Base-by-base conservation (phyloP, 1,140 invertebrate species). In the Lordiphosa stackelbergi region DNA sequence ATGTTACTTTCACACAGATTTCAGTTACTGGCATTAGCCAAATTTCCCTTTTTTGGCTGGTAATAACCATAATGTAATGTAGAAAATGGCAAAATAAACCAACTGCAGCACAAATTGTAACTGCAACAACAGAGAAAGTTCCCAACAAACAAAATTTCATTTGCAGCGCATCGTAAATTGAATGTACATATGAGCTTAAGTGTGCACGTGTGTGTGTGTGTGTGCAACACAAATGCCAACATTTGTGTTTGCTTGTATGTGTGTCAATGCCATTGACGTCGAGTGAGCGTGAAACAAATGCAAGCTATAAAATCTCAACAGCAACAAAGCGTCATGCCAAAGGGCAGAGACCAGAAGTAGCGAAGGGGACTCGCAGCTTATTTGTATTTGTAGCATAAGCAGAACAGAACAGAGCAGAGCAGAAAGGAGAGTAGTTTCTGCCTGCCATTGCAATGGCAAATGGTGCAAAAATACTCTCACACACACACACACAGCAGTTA, bases 231-330 rank as follows among this genome's bases (percentile, higher is more conserved):
- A 73, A 78, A 59, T 78, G 74, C 70, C 66, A 52, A 55, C 66
- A 66, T 72, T 74, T 58, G 59, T 57, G 47, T 65, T 59, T 73
- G 60, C 42, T 63, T 71, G 68, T 77, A 77, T 81, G 75, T 79
- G 75, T 79, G 74, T 81, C 74, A 79, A 79, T 79, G 74, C 74
- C 74, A 71, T 70, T 53, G 74, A 70, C 75, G 75, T 74, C 77
- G 71, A 79, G 74, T 74, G 71, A 79, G 75, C 75, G 74, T 79
- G 75, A 79, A 79, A 79, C 74, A 79, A 79, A 79, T 79, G 74
- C 74, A 63, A 75, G 74, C 74, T 81, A 79, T 81, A 79, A 79
- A 79, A 79, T 79, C 74, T 79, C 75, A 74, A 71, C 65, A 71
- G 65, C 65, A 64, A 71, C 75, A 74, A 78, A 79, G 70, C 57